phyloP scores from a whole-genome alignment of 2,888 invertebrate species.

The Dysmachus trigonus region DNA sequence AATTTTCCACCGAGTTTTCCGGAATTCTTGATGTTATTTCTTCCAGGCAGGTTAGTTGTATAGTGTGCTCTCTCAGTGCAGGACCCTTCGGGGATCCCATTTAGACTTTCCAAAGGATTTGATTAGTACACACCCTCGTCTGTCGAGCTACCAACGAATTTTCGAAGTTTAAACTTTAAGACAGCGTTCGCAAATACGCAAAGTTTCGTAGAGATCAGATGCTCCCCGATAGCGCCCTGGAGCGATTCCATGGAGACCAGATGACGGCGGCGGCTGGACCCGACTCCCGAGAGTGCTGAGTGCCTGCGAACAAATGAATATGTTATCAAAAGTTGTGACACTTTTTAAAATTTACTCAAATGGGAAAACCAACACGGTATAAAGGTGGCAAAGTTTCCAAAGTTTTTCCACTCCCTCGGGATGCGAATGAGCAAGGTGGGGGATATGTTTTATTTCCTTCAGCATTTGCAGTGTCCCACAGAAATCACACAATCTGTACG shows the following conservation, averaged over 20 bases:
- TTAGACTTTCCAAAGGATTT: constrained; percentile 36
- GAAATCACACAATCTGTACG: neutral
- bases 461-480: neutral
- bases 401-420: neutral
- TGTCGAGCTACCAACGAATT: neutral
- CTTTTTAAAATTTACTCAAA: neutral
- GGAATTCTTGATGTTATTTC: constrained; percentile 28
- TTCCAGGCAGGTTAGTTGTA: constrained; percentile 23
- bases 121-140: constrained; percentile 30
- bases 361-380: neutral
- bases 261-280: neutral
- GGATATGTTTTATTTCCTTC: neutral
- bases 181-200: constrained; percentile 1
- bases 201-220: constrained; percentile 2
- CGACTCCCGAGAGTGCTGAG: neutral
- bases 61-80: neutral
- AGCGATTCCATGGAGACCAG: neutral
- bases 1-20: constrained; percentile 15
- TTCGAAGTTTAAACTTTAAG: neutral
- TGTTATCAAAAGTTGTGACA: constrained; percentile 4
- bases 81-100: constrained; percentile 17
- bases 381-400: too few species aligned
- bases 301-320: constrained; percentile 7
- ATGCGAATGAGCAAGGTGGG: neutral
- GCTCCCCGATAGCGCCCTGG: neutral